Evolutionary conservation across 2,888 invertebrate species (phyloP).

Genomic region (Zonitis immaculata): DNA sequence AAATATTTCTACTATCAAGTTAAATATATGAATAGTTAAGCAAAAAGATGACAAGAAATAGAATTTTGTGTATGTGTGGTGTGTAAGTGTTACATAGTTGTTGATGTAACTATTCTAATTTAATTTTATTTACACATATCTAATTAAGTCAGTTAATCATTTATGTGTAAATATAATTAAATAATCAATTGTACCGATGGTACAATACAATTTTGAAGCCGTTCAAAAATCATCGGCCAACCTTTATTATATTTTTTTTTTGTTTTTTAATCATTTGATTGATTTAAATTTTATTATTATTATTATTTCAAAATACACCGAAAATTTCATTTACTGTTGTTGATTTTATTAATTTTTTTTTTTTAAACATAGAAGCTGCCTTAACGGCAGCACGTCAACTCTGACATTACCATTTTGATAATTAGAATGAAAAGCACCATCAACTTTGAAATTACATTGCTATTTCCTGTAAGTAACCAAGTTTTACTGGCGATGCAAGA

Average conservation of each 20-base stretch:
- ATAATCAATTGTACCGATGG: constrained; percentile 6
- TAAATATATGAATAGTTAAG: background rate
- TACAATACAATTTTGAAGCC: constrained; percentile 14
- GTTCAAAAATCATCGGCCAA: constrained; percentile 2
- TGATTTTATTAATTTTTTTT: constrained; percentile 1
- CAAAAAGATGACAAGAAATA: background rate
- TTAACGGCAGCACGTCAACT: constrained; percentile 31
- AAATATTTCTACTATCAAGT: background rate
- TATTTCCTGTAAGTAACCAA: constrained; percentile 35
- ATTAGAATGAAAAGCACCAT: constrained; percentile 44
- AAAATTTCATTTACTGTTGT: constrained; percentile 10
- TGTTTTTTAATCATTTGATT: too few relatives aligned
- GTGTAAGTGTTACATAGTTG: background rate
- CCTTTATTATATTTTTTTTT: background rate
- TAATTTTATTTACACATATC: constrained; percentile 11
- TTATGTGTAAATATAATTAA: constrained; percentile 8
- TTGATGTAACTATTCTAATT: background rate
- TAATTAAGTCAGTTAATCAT: constrained; percentile 1
- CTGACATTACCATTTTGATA: constrained; percentile 35
- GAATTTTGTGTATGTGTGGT: too few relatives aligned
- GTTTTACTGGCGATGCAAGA: constrained; percentile 43
- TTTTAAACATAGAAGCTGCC: constrained; percentile 17
- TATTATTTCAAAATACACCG: constrained; percentile 11
- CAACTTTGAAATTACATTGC: constrained; percentile 35
- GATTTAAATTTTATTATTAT: too few relatives aligned